Evolutionary conservation across 1,140 invertebrate species (phyloP), one percentile per base, ranked within the genome.

Genomic region (Ctenoplectra terminalis): DNA sequence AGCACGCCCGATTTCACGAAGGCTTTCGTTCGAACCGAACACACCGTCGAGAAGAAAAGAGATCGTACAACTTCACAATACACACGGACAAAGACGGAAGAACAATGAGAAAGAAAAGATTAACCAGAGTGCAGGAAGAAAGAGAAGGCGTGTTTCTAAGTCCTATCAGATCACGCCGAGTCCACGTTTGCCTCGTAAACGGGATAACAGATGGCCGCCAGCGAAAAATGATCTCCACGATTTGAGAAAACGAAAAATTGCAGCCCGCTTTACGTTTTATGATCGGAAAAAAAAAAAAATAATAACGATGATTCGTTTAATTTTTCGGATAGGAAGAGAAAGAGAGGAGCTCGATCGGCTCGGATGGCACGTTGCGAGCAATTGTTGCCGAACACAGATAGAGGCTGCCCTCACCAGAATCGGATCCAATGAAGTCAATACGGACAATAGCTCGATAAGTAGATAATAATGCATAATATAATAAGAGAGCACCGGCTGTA

Each of bases 381-480:
- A 86, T 86, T 86, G 79, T 86, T 81, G 43, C 56, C 74, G 72
- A 78, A 83, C 70, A 67, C 40, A 79, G 56, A 66, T 43, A 56
- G 61, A 69, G 58, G 29, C 50, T 82, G 73, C 64, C 63, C 84
- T 77, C 77, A 71, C 54, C 66, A 73, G 87, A 86, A 90, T 88
- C 89, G 87, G 71, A 84, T 81, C 77, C 88, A 89, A 90, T 87
- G 73, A 87, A 88, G 86, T 85, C 83, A 86, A 90, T 88, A 88
- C 87, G 87, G 85, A 89, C 86, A 91, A 89, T 90, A 88, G 89
- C 85, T 71, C 90, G 87, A 91, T 92, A 90, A 90, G 89, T 89
- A 91, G 84, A 90, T 91, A 91, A 90, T 91, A 90, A 88, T 87
- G 81, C 81, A 85, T 91, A 91, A 91, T 91, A 90, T 90, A 91